These are phyloP conservation scores for Brachyistius frenatus DNA, from an alignment of 2,113 vertebrate genomes.

Conservation along the genomic window DNA sequence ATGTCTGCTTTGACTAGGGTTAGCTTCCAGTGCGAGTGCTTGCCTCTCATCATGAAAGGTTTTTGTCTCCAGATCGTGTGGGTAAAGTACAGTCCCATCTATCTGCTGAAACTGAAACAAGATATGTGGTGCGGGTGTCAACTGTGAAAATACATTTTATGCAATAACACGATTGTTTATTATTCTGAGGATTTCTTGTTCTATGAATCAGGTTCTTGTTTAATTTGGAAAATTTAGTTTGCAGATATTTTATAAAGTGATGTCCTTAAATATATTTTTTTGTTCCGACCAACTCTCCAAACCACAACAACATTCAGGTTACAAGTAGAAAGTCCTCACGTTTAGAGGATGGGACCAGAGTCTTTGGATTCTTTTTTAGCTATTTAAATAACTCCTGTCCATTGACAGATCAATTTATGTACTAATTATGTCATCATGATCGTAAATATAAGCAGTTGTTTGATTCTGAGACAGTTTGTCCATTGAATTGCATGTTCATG, in stretches of 20 bases:
- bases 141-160: not conserved
- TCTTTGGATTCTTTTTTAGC: too few relatives aligned
- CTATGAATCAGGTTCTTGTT: too few relatives aligned
- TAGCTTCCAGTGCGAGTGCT: not conserved
- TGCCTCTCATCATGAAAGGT: not conserved
- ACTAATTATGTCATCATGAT: too few relatives aligned
- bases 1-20: not conserved
- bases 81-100: not conserved
- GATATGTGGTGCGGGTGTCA: not conserved
- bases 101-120: slow-evolving; percentile 44
- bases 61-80: not conserved
- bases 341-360: too few relatives aligned
- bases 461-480: not conserved
- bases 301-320: not conserved
- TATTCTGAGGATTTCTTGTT: not conserved
- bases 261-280: not conserved
- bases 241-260: too few relatives aligned
- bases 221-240: too few relatives aligned
- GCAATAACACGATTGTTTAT: not conserved
- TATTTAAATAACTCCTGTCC: too few relatives aligned
- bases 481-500: not conserved
- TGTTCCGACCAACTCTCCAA: not conserved
- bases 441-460: too few relatives aligned
- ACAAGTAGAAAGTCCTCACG: too few relatives aligned
- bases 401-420: too few relatives aligned